A percentile compares a stretch with the other conserved stretches of the same genome.
These are phyloP conservation scores for Aricia agestis DNA, from an alignment of 1,140 invertebrate genomes.

Conservation along the genomic window DNA sequence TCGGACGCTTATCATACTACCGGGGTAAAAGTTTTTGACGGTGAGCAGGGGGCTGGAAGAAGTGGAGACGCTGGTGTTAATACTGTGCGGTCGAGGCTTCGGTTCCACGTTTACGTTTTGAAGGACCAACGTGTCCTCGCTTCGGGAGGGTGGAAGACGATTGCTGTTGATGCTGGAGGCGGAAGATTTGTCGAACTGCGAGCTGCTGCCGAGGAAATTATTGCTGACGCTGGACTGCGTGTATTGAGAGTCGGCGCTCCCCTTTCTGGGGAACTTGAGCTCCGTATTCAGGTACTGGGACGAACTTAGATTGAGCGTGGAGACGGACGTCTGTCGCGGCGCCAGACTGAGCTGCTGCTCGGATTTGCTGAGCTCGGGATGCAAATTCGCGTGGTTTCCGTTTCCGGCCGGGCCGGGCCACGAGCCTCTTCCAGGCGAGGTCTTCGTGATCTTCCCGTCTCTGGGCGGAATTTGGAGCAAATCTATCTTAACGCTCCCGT, in stretches of 20 bases:
- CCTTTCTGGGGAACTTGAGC: conserved; percentile 77
- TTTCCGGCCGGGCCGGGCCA: conserved; percentile 88
- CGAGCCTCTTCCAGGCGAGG: conserved; percentile 84
- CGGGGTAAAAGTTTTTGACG: conserved; percentile 77
- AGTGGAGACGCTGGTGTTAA: conserved; percentile 77
- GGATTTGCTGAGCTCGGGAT: conserved; percentile 87
- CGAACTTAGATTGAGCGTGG: conserved; percentile 67
- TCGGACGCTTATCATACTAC: conserved; percentile 78
- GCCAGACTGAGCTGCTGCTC: conserved; percentile 84
- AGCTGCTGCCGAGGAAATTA: conserved; percentile 69
- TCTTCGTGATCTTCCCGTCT: conserved; percentile 85
- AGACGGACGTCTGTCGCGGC: conserved; percentile 68
- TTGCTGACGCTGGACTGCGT: conserved; percentile 72
- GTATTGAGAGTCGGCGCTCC: conserved; percentile 78
- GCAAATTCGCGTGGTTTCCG: conserved; percentile 73
- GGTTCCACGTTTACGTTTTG: conserved; percentile 75
- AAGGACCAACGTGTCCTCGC: conserved; percentile 84
- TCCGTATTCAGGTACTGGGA: conserved; percentile 74
- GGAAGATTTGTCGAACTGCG: conserved; percentile 61
- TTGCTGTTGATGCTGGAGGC: conserved; percentile 51
- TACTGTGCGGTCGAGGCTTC: conserved; percentile 72
- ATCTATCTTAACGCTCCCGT: conserved; percentile 60
- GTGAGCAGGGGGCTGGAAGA: conserved; percentile 82
- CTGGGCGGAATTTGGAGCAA: conserved; percentile 83
- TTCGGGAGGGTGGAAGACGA: conserved; percentile 83